These are phyloP conservation scores for Zosterops hypoxanthus DNA, from an alignment of 2,113 vertebrate species.

Conservation along the genomic window DNA sequence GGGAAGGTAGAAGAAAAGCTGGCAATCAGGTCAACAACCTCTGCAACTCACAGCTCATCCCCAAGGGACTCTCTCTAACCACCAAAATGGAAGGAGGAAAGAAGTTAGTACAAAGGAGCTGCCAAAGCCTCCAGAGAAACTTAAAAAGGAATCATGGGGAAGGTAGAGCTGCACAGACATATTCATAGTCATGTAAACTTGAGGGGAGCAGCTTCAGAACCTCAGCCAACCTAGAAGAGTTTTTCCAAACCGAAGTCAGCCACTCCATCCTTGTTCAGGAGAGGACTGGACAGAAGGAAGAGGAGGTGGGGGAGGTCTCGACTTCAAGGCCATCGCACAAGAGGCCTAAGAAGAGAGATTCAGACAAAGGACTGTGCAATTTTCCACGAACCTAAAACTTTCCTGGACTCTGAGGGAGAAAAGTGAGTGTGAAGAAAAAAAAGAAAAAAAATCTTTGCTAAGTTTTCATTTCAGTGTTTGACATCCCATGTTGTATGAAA, in stretches of 20 bases:
- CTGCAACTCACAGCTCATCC: background rate
- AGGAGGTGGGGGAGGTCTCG: background rate
- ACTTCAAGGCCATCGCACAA: background rate
- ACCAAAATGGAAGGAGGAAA: background rate
- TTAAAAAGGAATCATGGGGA: rapidly evolving
- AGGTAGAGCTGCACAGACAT: background rate
- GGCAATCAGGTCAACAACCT: background rate
- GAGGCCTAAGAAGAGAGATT: background rate
- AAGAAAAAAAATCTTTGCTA: background rate
- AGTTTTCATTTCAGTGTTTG: background rate
- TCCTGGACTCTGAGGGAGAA: background rate
- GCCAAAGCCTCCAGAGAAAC: background rate
- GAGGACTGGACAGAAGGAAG: background rate
- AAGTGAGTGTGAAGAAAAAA: background rate
- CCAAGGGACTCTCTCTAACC: background rate
- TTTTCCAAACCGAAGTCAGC: background rate
- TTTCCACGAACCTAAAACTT: background rate
- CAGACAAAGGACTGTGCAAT: background rate
- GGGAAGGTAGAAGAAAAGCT: background rate
- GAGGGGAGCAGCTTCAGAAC: background rate
- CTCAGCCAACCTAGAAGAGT: background rate
- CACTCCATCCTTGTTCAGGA: background rate
- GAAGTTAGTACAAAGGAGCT: background rate
- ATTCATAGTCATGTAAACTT: background rate
- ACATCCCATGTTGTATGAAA: background rate